Evolutionary conservation across 2,113 vertebrate genomes (phyloP).

Genomic region (Crotalus horridus): DNA sequence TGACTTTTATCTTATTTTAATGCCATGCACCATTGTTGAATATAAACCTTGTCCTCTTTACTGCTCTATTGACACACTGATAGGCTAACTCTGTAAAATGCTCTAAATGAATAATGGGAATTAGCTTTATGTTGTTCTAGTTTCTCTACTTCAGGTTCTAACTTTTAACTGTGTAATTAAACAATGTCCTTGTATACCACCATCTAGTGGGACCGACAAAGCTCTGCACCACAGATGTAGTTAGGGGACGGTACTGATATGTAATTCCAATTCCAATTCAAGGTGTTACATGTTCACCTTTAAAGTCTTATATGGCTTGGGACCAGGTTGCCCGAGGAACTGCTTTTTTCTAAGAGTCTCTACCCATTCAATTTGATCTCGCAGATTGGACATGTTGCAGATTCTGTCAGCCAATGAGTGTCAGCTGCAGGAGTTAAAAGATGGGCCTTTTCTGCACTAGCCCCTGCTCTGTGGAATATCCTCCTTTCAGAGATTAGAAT

Average conservation of each 20-base stretch:
- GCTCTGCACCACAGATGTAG: background rate
- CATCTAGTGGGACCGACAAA: slow-evolving; percentile 19
- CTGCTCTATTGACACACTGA: background rate
- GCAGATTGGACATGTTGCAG: background rate
- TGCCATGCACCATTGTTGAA: background rate
- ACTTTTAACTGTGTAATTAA: background rate
- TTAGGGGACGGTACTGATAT: background rate
- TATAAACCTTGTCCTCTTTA: background rate
- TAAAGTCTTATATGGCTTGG: background rate
- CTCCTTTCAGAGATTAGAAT: background rate
- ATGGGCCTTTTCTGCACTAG: background rate
- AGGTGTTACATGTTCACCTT: background rate
- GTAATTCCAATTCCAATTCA: background rate
- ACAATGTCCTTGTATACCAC: background rate
- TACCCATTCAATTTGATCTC: background rate
- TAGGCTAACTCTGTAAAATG: background rate
- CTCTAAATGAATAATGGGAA: background rate
- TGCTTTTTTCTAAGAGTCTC: background rate
- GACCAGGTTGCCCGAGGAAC: background rate
- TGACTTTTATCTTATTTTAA: background rate
- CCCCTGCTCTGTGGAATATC: background rate
- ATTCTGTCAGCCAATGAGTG: background rate
- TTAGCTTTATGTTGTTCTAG: background rate
- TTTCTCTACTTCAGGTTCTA: background rate
- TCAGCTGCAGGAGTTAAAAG: background rate